phyloP scores from a whole-genome alignment of 2,888 invertebrate species.

The Hermaeophaga mercurialis region DNA sequence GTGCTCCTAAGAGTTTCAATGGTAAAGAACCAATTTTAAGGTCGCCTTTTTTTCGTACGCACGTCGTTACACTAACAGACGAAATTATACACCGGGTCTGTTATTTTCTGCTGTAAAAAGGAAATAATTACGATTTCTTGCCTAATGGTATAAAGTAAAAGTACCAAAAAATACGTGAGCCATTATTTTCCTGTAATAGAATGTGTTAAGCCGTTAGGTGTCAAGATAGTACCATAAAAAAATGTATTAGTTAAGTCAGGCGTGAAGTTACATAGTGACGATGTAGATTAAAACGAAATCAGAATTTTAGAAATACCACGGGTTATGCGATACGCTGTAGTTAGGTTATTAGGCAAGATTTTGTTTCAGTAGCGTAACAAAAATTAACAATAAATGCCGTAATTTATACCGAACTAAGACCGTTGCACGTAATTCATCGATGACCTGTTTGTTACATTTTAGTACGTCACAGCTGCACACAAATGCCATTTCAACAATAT shows the following conservation, averaged over 20 bases:
- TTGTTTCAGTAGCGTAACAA: neutral
- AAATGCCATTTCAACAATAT: too few relatives aligned
- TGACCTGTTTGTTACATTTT: too few relatives aligned
- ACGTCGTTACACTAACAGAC: constrained; percentile 31
- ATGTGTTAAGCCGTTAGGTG: constrained; percentile 25
- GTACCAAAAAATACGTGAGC: constrained; percentile 32
- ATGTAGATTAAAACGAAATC: constrained; percentile 25
- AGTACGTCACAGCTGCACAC: too few relatives aligned
- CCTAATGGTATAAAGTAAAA: constrained; percentile 29
- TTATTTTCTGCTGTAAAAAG: constrained; percentile 29
- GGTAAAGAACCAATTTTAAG: constrained; percentile 28
- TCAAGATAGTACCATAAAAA: constrained; percentile 19
- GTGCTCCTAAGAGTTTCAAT: constrained; percentile 15
- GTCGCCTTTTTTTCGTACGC: constrained; percentile 16
- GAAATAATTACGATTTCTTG: constrained; percentile 31
- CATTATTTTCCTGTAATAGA: constrained; percentile 30
- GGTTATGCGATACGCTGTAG: constrained; percentile 14
- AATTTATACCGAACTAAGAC: too few relatives aligned
- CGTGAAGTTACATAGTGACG: constrained; percentile 20
- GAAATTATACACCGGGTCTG: constrained; percentile 28
- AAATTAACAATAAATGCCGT: too few relatives aligned
- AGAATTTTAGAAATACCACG: constrained; percentile 23
- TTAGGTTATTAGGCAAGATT: constrained; percentile 1
- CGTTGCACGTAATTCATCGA: too few relatives aligned
- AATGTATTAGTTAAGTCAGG: constrained; percentile 23